A percentile compares a stretch with the other conserved stretches of the same genome.
These are phyloP conservation scores for Hypocryptadius cinnamomeus DNA, from an alignment of 2,113 vertebrate genomes.

Conservation along the genomic window DNA sequence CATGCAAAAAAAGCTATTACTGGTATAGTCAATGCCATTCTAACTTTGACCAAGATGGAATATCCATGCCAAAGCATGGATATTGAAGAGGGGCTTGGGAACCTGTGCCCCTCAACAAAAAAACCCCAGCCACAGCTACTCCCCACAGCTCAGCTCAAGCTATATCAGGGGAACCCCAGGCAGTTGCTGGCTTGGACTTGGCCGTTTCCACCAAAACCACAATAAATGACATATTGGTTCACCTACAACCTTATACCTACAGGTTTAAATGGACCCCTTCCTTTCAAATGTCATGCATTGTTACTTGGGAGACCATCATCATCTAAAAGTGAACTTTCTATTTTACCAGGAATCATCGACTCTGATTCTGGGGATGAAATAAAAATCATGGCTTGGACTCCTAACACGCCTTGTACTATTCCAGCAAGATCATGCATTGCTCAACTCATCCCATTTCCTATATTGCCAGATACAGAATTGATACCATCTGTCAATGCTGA, in stretches of 20 bases:
- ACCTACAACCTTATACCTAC: not conserved
- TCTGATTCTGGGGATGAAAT: not conserved
- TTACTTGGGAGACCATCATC: not conserved
- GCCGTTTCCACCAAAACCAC: not conserved
- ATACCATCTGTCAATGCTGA: not conserved
- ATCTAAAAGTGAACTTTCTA: not conserved
- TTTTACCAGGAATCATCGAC: not conserved
- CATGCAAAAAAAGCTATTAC: not conserved
- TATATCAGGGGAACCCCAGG: no score
- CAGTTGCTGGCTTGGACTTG: not conserved
- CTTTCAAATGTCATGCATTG: not conserved
- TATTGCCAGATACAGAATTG: not conserved
- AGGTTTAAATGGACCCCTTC: not conserved
- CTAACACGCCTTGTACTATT: not conserved
- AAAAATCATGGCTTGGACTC: not conserved
- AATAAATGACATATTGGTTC: not conserved
- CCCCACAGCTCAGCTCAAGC: not conserved
- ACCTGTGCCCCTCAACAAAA: not conserved
- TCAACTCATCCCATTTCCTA: not conserved
- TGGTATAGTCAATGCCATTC: not conserved
- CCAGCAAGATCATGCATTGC: not conserved
- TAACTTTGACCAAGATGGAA: not conserved
- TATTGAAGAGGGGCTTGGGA: rapidly evolving
- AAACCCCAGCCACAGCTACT: not conserved
- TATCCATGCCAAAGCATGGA: not conserved